Evolutionary conservation across 1,140 invertebrate species (phyloP).

Genomic region (Cardiocondyla obscurior): DNA sequence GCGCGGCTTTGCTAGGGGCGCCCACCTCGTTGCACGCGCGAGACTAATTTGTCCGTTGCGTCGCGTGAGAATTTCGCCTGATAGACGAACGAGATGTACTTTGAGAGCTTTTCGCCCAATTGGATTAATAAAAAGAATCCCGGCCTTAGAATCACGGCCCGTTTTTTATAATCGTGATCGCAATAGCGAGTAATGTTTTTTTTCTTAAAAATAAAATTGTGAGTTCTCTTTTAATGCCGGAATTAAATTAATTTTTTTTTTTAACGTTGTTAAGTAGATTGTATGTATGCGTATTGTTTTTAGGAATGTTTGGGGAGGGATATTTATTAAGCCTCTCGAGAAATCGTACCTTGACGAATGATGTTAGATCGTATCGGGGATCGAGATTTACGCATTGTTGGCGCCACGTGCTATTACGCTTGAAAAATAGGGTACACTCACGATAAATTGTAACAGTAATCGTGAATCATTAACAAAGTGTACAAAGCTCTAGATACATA

Average conservation of each 20-base stretch:
- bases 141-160: background rate
- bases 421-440: conserved; percentile 53
- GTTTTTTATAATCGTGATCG: too few relatives aligned
- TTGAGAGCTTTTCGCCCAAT: background rate
- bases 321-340: background rate
- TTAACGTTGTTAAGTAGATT: background rate
- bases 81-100: background rate
- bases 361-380: conserved; percentile 57
- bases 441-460: conserved; percentile 67
- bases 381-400: conserved; percentile 56
- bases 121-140: background rate
- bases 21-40: conserved; percentile 70
- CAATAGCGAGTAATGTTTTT: background rate
- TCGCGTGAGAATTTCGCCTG: conserved; percentile 37
- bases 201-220: background rate
- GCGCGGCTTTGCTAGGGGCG: conserved; percentile 33
- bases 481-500: background rate
- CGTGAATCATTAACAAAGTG: background rate
- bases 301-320: background rate
- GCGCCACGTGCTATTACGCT: conserved; percentile 70
- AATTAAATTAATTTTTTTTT: background rate
- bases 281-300: background rate
- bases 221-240: background rate
- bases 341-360: conserved; percentile 44
- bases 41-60: conserved; percentile 74